Percentiles rank a stretch among this genome's conserved stretches.
Evolutionary conservation across 1,140 invertebrate genomes (phyloP).

Genomic region (Lepidotrigona ventralis): DNA sequence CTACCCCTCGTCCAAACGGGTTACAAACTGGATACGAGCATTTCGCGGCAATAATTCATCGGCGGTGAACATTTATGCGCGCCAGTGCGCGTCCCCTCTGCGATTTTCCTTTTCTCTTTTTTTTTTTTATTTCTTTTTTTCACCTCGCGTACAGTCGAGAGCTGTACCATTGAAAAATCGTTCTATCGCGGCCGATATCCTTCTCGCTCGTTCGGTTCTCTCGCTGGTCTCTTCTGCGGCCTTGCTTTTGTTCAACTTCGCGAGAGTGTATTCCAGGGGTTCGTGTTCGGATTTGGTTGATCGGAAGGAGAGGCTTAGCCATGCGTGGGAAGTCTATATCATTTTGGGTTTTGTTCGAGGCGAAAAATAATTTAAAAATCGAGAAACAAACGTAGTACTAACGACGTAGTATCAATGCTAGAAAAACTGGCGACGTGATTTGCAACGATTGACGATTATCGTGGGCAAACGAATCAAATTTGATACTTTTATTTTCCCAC

Average conservation of each 20-base stretch:
- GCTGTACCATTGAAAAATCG: slow-evolving; percentile 65
- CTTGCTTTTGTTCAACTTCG: background rate
- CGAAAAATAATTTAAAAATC: background rate
- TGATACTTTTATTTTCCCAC: too few relatives aligned
- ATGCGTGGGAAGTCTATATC: background rate
- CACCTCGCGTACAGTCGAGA: slow-evolving; percentile 16
- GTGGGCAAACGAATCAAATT: too few relatives aligned
- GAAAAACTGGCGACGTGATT: too few relatives aligned
- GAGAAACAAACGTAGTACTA: too few relatives aligned
- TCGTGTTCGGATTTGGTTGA: too few relatives aligned
- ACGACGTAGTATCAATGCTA: too few relatives aligned
- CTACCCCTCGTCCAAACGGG: slow-evolving; percentile 13
- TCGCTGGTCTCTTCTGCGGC: background rate
- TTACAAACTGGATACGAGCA: slow-evolving; percentile 58
- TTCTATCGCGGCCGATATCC: slow-evolving; percentile 58
- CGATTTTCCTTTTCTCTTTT: too few relatives aligned
- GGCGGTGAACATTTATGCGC: slow-evolving; percentile 58
- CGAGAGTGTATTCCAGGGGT: too few relatives aligned
- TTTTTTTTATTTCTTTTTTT: background rate
- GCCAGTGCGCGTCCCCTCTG: slow-evolving; percentile 6
- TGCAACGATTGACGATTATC: too few relatives aligned
- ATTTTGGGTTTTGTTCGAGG: background rate
- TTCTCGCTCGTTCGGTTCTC: slow-evolving; percentile 17
- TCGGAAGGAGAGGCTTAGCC: too few relatives aligned
- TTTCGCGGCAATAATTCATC: slow-evolving; percentile 75